Conservation (phyloP, 2,888 invertebrate species). For the Macaria notata region DNA sequence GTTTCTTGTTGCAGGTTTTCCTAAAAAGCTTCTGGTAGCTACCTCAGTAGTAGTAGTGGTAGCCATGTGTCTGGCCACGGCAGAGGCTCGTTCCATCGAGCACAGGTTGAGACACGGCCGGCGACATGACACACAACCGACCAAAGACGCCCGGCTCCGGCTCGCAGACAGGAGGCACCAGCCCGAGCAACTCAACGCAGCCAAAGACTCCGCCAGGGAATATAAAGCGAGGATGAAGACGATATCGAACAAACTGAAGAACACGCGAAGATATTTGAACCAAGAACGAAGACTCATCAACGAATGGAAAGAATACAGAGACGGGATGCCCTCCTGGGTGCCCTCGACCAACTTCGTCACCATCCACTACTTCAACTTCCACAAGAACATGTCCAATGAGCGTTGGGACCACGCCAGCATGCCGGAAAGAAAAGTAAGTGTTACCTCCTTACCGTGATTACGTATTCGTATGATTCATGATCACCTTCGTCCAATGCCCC, state of each 20-base stretch:
- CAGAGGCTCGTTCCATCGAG: slow-evolving; percentile 59
- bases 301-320: slow-evolving; percentile 61
- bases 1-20: slow-evolving; percentile 74
- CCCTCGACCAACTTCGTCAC: slow-evolving; percentile 72
- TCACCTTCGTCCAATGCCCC: slow-evolving; percentile 34
- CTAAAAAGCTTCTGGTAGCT: slow-evolving; percentile 80
- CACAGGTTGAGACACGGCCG: slow-evolving; percentile 63
- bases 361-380: slow-evolving; percentile 61
- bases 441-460: slow-evolving; percentile 24
- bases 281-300: slow-evolving; percentile 57
- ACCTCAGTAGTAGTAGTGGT: slow-evolving; percentile 68
- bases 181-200: slow-evolving; percentile 39
- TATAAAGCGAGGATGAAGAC: slow-evolving; percentile 61
- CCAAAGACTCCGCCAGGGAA: slow-evolving; percentile 59
- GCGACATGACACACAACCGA: slow-evolving; percentile 47
- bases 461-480: slow-evolving; percentile 34
- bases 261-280: slow-evolving; percentile 62
- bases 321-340: slow-evolving; percentile 69
- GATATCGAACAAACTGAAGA: slow-evolving; percentile 63
- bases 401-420: slow-evolving; percentile 38
- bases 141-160: slow-evolving; percentile 49
- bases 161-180: slow-evolving; percentile 43
- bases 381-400: slow-evolving; percentile 49
- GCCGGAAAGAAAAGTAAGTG: slow-evolving; percentile 66
- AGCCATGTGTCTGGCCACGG: slow-evolving; percentile 69